Base-by-base conservation (phyloP, 1,140 invertebrate species). In the Ephestia elutella region DNA sequence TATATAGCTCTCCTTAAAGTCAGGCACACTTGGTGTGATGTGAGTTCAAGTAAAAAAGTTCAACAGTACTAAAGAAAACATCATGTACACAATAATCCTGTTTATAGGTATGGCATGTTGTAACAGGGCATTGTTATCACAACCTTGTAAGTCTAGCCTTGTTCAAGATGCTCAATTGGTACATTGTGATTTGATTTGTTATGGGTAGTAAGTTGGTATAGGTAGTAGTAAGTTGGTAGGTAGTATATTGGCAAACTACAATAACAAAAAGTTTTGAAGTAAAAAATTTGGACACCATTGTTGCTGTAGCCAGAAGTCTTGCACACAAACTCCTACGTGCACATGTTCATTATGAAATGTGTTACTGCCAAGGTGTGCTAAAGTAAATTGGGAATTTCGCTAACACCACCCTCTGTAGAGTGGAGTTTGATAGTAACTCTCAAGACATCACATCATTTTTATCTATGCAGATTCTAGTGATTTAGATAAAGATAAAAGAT, bases 341-440 rank as follows among this genome's bases (percentile, higher is more conserved):
- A 65, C 57, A 75, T 75, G 67, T 75, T 18, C 19, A 20, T 35
- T 19, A 64, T 78, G 60, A 73, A 54, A 70, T 73, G 59, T 76
- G 63, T 64, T 63, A 76, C 69, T 76, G 69, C 68, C 70, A 76
- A 62, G 62, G 56, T 80, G 75, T 82, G 77, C 79, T 62, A 82
- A 20, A 82, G 13, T 19, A 76, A 73, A 61, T 76, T 65, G 70
- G 64, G 71, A 71, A 68, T 73, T 81, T 82, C 77, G 81, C 81
- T 84, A 82, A 82, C 81, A 82, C 71, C 70, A 68, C 56, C 59
- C 67, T 76, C 21, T 67, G 19, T 75, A 76, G 69, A 65, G 62
- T 72, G 72, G 71, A 81, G 80, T 82, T 84, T 84, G 81, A 84
- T 84, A 82, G 78, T 84, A 78, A 30, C 63, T 73, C 73, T 75